Evolutionary conservation across 1,140 invertebrate species (phyloP), one percentile per base, ranked within the genome.

Genomic region (Apis cerana): DNA sequence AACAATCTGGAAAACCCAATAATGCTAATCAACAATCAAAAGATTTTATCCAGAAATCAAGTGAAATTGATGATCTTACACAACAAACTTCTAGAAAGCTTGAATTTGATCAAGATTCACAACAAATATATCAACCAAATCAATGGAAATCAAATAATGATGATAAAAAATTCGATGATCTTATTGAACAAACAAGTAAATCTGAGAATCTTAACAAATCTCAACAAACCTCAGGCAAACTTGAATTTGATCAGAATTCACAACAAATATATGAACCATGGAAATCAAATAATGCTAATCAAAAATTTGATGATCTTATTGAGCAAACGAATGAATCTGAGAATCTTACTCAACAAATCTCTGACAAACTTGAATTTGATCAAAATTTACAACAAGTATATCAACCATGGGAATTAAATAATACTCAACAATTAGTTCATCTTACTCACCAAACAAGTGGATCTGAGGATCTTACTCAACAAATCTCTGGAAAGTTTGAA

Each of bases 101-200:
- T 88, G 89, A 94, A 78, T 89, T 93, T 78, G 90, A 86, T 0
- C 93, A 94, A 81, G 86, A 92, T 72, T 84, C 85, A 23, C 88
- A 92, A 17, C 75, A 86, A 11, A 12, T 43, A 11, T 13, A 62
- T 33, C 21, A 74, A 21, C 21, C 70, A 0, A n/a, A n/a, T n/a
- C n/a, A n/a, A n/a, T 75, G 74, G 43, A 11, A 58, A 9, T 11
- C 11, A 17, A 43, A 21, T 1, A 52, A n/a, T 17, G 43, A 27
- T 13, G 65, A 27, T 19, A 70, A 82, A 12, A 68, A 83, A 23
- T 58, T 75, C 2, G 74, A 90, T 8, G 83, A 91, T 70, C 79
- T 87, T 12, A 83, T 33, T 15, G 80, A 87, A 68, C 80, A 83
- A 59, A 81, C 17, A n/a, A 54, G 21, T 33, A 69, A 48, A 48